phyloP scores from a whole-genome alignment of 2,797 vertebrate species.

The Lepidocolaptes lacrymiger region DNA sequence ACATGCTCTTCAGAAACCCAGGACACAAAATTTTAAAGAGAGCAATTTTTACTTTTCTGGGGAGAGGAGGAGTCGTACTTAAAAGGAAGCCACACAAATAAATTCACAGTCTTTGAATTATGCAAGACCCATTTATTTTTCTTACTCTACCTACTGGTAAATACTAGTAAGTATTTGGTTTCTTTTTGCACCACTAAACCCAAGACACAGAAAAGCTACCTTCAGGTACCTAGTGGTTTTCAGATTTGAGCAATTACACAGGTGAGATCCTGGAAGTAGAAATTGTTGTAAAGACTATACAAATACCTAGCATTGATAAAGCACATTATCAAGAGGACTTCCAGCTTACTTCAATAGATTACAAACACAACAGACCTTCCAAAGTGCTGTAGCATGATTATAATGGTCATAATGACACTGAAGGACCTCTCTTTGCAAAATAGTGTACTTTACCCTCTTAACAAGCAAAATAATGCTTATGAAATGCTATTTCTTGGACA shows the following conservation, averaged over 20 bases:
- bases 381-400: not conserved
- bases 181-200: not conserved
- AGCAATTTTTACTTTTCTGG: rapidly evolving
- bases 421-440: not conserved
- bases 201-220: not conserved
- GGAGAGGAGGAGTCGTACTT: not conserved
- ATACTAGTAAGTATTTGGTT: not conserved
- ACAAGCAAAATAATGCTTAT: not conserved
- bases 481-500: not conserved
- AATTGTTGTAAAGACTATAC: not conserved
- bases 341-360: not conserved
- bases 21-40: not conserved
- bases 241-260: not conserved
- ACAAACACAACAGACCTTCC: not conserved
- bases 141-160: not conserved
- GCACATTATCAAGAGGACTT: not conserved
- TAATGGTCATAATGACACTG: not conserved
- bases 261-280: not conserved
- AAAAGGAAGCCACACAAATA: not conserved
- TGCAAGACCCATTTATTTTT: not conserved
- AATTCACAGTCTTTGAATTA: not conserved
- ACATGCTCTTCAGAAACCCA: not conserved
- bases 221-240: not conserved
- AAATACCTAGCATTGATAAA: not conserved
- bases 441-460: not conserved